Percentiles rank a stretch among this genome's conserved stretches.
Evolutionary conservation across 2,888 invertebrate species (phyloP).

Genomic region (Boloria selene): DNA sequence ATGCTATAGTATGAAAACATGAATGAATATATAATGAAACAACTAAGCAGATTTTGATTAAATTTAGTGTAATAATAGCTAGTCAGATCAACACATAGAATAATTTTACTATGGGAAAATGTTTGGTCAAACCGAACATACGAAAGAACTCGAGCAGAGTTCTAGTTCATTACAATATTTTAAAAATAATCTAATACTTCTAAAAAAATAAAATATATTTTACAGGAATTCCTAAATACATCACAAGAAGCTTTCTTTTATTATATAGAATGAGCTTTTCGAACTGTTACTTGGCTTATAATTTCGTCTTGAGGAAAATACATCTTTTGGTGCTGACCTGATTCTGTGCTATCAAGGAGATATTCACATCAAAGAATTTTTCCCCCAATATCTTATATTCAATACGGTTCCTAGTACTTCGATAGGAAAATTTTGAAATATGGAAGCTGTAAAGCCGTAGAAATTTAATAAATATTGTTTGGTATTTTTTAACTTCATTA

Average conservation of each 20-base stretch:
- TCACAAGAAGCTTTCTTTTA: background rate
- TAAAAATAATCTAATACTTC: too few relatives aligned
- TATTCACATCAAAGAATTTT: constrained; percentile 26
- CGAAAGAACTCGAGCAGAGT: too few relatives aligned
- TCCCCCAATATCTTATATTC: constrained; percentile 21
- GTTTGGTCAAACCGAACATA: too few relatives aligned
- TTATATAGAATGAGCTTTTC: background rate
- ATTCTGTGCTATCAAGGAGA: constrained; percentile 17
- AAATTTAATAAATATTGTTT: background rate
- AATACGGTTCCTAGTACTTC: constrained; percentile 21
- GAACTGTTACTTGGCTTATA: background rate
- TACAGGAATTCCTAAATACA: background rate
- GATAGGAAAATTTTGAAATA: constrained; percentile 1
- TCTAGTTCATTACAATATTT: too few relatives aligned
- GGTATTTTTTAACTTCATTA: background rate
- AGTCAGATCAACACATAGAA: too few relatives aligned
- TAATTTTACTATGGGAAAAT: too few relatives aligned
- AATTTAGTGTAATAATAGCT: too few relatives aligned
- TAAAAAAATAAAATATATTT: background rate
- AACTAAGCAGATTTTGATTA: too few relatives aligned
- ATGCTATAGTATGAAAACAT: background rate
- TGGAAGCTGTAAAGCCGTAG: background rate
- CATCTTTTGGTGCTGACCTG: constrained; percentile 22
- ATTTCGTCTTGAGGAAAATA: background rate
- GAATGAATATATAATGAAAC: too few relatives aligned